Percentiles rank a stretch among this genome's conserved stretches.
Evolutionary conservation across 2,113 vertebrate genomes (phyloP).

Genomic region (Spilogale gracilis): DNA sequence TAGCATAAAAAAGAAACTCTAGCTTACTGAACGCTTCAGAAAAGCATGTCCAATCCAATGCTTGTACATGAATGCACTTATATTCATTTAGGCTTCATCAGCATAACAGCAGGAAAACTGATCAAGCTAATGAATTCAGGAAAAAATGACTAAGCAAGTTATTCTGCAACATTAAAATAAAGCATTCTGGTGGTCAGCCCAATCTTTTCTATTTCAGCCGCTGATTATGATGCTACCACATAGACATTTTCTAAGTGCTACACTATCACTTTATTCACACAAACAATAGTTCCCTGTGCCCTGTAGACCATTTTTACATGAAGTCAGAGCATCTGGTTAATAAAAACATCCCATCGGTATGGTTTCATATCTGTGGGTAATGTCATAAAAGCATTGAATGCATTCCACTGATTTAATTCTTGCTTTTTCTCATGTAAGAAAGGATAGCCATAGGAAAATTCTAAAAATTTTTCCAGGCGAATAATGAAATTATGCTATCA

Average conservation of each 20-base stretch:
- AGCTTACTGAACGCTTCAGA: constrained; percentile 38
- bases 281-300: not conserved
- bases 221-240: not conserved
- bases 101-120: constrained; percentile 16
- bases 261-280: not conserved
- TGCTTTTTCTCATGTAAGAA: constrained; percentile 18
- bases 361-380: not conserved
- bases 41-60: not conserved
- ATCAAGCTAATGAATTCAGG: constrained; percentile 29
- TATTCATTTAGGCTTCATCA: constrained; percentile 2
- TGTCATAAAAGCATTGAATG: not conserved
- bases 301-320: not conserved
- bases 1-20: constrained; percentile 30
- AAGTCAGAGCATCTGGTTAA: not conserved
- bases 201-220: constrained; percentile 18
- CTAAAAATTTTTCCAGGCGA: constrained; percentile 23
- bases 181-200: not conserved
- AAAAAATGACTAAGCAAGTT: constrained; percentile 34
- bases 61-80: not conserved
- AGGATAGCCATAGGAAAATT: constrained; percentile 1
- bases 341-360: not conserved
- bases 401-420: constrained; percentile 13
- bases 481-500: constrained; percentile 30
- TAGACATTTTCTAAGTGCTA: not conserved
- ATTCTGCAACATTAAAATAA: constrained; percentile 60